These are phyloP conservation scores for Procambarus clarkii DNA, from an alignment of 1,140 invertebrate species.

Conservation along the genomic window DNA sequence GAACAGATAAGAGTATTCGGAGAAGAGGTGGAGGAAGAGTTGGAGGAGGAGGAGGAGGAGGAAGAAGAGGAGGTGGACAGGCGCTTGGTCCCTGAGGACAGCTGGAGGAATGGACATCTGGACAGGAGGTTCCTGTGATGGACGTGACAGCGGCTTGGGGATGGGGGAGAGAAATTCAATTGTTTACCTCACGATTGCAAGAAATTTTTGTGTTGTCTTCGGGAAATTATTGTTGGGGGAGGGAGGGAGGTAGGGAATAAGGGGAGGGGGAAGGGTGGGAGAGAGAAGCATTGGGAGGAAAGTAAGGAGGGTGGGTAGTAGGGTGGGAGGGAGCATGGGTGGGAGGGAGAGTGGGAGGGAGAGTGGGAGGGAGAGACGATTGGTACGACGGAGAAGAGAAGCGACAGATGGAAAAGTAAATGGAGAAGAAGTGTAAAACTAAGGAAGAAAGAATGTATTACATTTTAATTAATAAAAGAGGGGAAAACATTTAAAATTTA, in stretches of 20 bases:
- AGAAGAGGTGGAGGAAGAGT: background rate
- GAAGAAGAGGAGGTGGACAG: background rate
- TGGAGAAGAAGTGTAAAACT: too few relatives aligned
- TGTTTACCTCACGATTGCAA: slow-evolving; percentile 58
- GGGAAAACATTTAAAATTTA: too few relatives aligned
- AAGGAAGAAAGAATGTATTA: too few relatives aligned
- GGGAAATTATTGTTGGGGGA: background rate
- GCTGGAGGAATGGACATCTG: slow-evolving; percentile 55
- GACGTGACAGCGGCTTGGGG: slow-evolving; percentile 53
- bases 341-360: too few relatives aligned
- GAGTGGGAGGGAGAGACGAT: too few relatives aligned
- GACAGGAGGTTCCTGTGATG: slow-evolving; percentile 39
- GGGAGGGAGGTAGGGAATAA: too few relatives aligned
- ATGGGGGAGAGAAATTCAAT: slow-evolving; percentile 60
- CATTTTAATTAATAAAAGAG: too few relatives aligned
- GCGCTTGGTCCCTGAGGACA: slow-evolving; percentile 26
- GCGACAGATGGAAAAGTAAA: too few relatives aligned
- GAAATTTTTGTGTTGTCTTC: slow-evolving; percentile 38
- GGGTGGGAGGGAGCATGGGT: background rate
- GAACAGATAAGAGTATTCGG: background rate
- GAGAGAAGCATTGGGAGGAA: background rate
- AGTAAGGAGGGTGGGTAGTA: background rate
- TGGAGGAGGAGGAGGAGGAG: background rate
- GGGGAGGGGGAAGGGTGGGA: background rate
- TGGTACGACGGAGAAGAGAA: too few relatives aligned